Evolutionary conservation across 2,797 vertebrate genomes (phyloP), one percentile per base, ranked within the genome.

Genomic region (Lophius americanus): DNA sequence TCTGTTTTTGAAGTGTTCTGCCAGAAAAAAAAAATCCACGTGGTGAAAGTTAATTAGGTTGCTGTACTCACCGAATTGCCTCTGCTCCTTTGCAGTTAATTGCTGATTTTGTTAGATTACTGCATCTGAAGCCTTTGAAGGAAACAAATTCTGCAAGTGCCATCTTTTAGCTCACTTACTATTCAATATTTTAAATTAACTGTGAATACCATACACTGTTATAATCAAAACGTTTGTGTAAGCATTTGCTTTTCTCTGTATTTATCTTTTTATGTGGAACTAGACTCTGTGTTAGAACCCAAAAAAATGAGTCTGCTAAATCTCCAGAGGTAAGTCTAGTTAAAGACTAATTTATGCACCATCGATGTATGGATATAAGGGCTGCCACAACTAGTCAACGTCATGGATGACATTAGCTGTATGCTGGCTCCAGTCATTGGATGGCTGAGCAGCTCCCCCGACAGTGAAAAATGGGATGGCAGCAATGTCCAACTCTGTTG

Each of bases 91-190:
- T 69, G 70, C 70, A 83, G 83, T 81, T 85, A 89, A 89, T 85
- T 86, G 81, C 85, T 85, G 81, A 86, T 90, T 84, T 78, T 47
- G 75, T 79, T 74, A 70, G 77, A 90, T 87, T 87, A 76, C 59
- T 52, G 58, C 12, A 3, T 71, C 69, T 58, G 70, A 32, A 64
- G 79, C 69, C 64, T 70, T 85, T 75, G 79, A 75, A 79, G 57
- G 68, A 56, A 72, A 68, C 57, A 62, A 75, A 43, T 77, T 73
- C 59, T 76, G 64, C 44, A 60, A 81, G 68, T 23, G 49, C 59
- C 9, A 55, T 65, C 64, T 69, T 56, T 73, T 51, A 51, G 60
- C 66, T 42, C n/a, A 38, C 51, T 62, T 51, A 2, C n/a, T n/a
- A 36, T 10, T 53, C 38, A 63, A 69, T 70, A 43, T 36, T 32